Evolutionary conservation across 2,113 vertebrate species (phyloP).

Genomic region (Sula dactylatra): DNA sequence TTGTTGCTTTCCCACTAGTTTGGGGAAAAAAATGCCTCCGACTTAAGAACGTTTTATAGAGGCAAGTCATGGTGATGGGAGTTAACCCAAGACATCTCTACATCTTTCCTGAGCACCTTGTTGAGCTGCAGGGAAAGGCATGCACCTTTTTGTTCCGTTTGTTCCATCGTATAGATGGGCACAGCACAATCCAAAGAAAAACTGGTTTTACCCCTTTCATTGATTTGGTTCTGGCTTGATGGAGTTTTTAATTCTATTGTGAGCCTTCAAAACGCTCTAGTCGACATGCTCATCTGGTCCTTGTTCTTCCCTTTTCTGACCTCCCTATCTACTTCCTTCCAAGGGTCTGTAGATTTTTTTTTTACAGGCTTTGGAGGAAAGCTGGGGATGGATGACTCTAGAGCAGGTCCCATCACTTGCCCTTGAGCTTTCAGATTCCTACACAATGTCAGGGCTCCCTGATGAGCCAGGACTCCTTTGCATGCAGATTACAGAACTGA

Average conservation of each 20-base stretch:
- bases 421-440: background rate
- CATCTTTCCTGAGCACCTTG: background rate
- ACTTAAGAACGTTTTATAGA: background rate
- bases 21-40: background rate
- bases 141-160: background rate
- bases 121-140: background rate
- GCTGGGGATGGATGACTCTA: background rate
- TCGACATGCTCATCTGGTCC: background rate
- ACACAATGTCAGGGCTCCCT: background rate
- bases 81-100: background rate
- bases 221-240: background rate
- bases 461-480: background rate
- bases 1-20: background rate
- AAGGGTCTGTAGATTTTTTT: background rate
- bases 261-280: background rate
- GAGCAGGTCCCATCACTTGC: background rate
- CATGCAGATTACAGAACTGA: background rate
- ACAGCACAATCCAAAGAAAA: background rate
- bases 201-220: background rate
- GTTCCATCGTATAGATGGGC: background rate
- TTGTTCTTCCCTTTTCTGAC: background rate
- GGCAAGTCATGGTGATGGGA: accelerated
- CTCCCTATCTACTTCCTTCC: background rate
- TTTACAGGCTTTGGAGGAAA: background rate
- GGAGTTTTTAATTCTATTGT: background rate